Conservation (phyloP, 2,797 vertebrate species). For the Alectoris magna region DNA sequence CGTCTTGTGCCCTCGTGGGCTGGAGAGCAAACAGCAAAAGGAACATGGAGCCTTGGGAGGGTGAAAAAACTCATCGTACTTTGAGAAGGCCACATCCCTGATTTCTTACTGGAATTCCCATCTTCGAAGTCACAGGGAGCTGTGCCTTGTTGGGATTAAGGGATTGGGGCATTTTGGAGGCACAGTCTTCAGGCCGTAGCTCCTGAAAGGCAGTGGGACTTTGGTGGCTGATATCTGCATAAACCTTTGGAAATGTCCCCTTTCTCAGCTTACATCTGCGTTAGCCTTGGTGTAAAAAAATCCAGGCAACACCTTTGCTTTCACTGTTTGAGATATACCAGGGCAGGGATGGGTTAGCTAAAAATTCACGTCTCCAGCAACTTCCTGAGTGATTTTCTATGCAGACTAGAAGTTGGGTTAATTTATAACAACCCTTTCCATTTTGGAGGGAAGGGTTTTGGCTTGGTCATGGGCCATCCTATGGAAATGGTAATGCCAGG, state of each 20-base stretch:
- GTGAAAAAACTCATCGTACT: rapidly evolving
- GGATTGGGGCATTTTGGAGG: background rate
- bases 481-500: background rate
- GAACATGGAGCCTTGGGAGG: background rate
- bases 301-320: background rate
- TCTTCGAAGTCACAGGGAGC: background rate
- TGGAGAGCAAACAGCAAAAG: background rate
- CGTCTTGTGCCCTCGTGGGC: background rate
- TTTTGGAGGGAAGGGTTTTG: background rate
- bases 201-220: background rate
- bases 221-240: background rate
- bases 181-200: rapidly evolving
- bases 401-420: background rate
- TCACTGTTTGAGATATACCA: background rate
- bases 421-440: background rate
- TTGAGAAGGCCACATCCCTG: background rate
- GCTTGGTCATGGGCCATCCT: background rate
- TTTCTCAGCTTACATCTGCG: background rate
- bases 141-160: background rate
- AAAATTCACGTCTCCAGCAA: background rate
- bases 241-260: background rate
- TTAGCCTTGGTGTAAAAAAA: background rate
- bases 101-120: background rate
- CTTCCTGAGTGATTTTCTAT: background rate
- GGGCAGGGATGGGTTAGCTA: background rate